Conservation (phyloP, 1,140 invertebrate species). For the Chironomus tepperi region DNA sequence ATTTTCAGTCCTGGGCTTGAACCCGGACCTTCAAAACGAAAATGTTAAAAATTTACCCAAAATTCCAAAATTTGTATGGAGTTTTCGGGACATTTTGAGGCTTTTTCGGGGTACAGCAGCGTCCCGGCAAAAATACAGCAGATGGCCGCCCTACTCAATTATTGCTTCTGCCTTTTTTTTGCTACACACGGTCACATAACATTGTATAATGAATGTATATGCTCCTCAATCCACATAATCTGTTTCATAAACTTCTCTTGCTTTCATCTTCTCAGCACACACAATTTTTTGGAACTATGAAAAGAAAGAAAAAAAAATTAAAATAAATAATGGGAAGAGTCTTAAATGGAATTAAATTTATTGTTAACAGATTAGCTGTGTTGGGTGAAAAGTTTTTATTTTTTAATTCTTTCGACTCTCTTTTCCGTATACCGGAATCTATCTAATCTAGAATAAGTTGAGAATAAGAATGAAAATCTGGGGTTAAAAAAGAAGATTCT, state of each 20-base stretch:
- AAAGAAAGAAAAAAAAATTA: neutral
- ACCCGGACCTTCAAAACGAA: too few relatives aligned
- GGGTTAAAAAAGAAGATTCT: neutral
- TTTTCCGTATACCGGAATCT: neutral
- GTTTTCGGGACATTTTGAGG: too few relatives aligned
- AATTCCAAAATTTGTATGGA: too few relatives aligned
- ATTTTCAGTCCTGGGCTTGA: too few relatives aligned
- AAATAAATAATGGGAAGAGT: constrained; percentile 8
- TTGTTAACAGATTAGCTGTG: constrained; percentile 12
- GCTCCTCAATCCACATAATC: constrained; percentile 5
- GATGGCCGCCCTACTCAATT: too few relatives aligned
- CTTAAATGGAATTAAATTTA: constrained; percentile 15
- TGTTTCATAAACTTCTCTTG: neutral
- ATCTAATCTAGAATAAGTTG: constrained; percentile 10
- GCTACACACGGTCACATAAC: neutral
- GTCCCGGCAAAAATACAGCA: too few relatives aligned
- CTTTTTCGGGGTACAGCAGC: too few relatives aligned
- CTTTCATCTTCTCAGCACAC: neutral
- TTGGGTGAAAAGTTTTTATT: constrained; percentile 7
- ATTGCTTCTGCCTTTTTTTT: neutral
- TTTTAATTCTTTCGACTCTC: neutral
- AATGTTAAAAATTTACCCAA: too few relatives aligned
- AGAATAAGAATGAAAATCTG: neutral
- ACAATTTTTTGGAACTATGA: neutral
- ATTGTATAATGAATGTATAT: neutral